Evolutionary conservation across 2,797 vertebrate species (phyloP).

Genomic region (Streptopelia turtur): DNA sequence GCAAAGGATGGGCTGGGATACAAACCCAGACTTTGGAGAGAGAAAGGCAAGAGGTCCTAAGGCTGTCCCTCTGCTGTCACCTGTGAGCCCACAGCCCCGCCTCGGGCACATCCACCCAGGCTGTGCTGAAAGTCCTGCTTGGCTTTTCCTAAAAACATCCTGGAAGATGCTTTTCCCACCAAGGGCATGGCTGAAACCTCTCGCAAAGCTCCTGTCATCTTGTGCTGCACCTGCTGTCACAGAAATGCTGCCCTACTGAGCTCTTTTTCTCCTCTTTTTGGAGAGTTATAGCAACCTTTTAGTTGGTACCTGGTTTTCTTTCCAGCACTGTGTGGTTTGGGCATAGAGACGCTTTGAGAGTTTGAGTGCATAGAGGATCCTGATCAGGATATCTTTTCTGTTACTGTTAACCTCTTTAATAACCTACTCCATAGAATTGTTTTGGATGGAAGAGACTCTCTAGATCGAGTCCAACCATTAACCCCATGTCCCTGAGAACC

Average conservation of each 20-base stretch:
- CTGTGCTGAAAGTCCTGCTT: background rate
- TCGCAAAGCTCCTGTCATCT: background rate
- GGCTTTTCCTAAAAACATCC: background rate
- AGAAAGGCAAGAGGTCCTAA: background rate
- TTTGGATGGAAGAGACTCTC: too few relatives aligned
- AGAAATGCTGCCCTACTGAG: rapidly evolving
- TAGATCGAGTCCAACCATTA: too few relatives aligned
- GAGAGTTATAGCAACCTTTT: background rate
- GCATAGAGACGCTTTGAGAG: background rate
- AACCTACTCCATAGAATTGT: background rate
- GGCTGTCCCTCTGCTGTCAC: background rate
- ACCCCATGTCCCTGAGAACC: too few relatives aligned
- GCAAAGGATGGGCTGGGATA: background rate
- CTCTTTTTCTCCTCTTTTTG: background rate
- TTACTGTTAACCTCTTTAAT: background rate
- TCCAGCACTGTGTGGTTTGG: background rate
- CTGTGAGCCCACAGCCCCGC: background rate
- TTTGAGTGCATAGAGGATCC: background rate
- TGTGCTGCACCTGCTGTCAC: background rate
- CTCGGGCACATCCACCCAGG: background rate
- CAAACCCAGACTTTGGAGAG: background rate
- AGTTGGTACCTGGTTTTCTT: background rate
- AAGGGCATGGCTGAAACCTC: background rate
- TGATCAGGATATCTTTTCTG: background rate
- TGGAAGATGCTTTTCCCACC: background rate